A percentile compares a stretch with the other conserved stretches of the same genome.
Evolutionary conservation across 1,140 invertebrate genomes (phyloP).

Genomic region (Papilio helenus): DNA sequence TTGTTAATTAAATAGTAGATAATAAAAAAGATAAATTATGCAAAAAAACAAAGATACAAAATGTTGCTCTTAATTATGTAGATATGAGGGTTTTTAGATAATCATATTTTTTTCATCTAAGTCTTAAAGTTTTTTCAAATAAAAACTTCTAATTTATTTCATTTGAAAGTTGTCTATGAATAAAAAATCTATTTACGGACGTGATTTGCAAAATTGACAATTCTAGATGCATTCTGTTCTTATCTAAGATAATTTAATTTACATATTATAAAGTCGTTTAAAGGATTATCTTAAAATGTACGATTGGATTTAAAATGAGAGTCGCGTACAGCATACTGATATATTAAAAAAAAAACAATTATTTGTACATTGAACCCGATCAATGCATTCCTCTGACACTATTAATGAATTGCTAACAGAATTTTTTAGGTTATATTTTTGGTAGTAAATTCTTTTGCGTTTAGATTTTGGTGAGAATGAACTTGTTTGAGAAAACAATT

Average conservation of each 20-base stretch:
- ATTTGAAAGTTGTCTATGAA: too few species aligned
- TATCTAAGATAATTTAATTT: constrained; percentile 1
- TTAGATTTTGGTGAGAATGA: not conserved
- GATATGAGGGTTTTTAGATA: too few species aligned
- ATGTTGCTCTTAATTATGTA: too few species aligned
- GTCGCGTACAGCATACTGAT: not conserved
- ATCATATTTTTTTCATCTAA: too few species aligned
- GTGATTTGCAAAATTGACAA: not conserved
- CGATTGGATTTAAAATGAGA: not conserved
- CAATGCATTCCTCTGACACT: not conserved
- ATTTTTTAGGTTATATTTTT: constrained; percentile 5
- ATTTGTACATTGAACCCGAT: not conserved
- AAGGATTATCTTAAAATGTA: not conserved
- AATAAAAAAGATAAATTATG: too few species aligned
- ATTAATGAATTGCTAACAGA: not conserved
- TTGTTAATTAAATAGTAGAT: too few species aligned
- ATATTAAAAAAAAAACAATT: not conserved
- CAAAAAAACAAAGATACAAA: too few species aligned
- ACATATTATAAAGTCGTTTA: constrained; percentile 1
- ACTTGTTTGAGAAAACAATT: not conserved
- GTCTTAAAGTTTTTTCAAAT: too few species aligned
- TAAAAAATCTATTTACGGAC: too few species aligned
- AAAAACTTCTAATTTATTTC: too few species aligned
- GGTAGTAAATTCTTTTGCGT: not conserved
- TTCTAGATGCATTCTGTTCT: constrained; percentile 6